Conservation (phyloP, 2,888 invertebrate genomes). For the Antitype chi region DNA sequence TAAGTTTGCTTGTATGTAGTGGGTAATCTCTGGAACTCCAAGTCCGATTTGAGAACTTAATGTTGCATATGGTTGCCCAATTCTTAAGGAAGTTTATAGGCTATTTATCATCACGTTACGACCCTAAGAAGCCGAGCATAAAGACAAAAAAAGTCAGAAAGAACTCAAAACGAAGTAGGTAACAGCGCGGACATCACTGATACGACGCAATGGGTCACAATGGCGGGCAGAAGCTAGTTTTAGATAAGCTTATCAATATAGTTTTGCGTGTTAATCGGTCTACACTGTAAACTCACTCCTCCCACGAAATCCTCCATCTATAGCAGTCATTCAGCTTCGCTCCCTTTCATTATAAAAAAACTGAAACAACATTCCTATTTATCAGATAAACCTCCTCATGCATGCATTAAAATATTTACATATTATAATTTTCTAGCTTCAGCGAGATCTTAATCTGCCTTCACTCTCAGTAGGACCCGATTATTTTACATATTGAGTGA, state of each 20-base stretch:
- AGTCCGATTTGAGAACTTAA: no score
- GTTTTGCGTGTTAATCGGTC: background rate
- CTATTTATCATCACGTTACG: no score
- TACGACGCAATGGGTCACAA: no score
- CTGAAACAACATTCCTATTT: constrained; percentile 17
- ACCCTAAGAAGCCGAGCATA: no score
- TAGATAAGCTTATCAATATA: background rate
- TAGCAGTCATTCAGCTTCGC: background rate
- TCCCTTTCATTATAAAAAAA: constrained; percentile 21
- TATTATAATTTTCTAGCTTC: constrained; percentile 39
- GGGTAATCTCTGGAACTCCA: no score
- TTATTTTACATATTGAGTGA: constrained; percentile 54
- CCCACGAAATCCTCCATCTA: background rate
- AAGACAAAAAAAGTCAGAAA: no score
- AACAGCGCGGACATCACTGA: no score
- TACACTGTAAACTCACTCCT: background rate
- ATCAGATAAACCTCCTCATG: constrained; percentile 35
- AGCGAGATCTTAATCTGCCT: constrained; percentile 44
- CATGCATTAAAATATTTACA: constrained; percentile 45
- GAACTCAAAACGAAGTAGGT: no score
- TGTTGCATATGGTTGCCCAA: no score
- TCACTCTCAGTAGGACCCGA: constrained; percentile 26
- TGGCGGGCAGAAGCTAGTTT: no score
- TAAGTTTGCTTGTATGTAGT: no score
- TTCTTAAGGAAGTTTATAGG: no score